Evolutionary conservation across 2,113 vertebrate species (phyloP).

Genomic region (Chrysemys picta): DNA sequence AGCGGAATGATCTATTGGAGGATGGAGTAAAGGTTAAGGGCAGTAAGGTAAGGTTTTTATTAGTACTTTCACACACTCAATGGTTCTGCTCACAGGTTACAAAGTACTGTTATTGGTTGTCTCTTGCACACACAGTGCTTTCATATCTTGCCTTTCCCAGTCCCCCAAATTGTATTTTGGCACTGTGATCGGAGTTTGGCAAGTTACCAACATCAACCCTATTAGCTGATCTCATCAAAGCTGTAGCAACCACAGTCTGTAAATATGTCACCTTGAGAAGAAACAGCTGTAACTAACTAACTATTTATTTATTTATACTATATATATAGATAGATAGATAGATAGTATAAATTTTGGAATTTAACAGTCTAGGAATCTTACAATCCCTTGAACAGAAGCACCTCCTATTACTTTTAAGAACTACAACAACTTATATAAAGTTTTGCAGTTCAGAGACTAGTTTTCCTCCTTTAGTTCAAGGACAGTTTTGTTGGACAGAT

Average conservation of each 20-base stretch:
- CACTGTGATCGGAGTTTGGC: neutral
- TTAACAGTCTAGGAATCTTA: neutral
- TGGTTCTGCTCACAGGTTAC: slow-evolving; percentile 30
- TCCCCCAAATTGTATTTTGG: neutral
- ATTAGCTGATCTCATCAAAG: neutral
- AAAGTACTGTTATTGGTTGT: slow-evolving; percentile 46
- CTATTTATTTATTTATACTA: no score
- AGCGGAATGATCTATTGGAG: slow-evolving; percentile 6
- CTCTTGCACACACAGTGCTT: slow-evolving; percentile 31
- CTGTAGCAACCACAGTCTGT: neutral
- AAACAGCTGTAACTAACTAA: neutral
- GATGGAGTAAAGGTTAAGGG: slow-evolving; percentile 47
- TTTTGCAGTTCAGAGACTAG: neutral
- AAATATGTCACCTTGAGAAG: neutral
- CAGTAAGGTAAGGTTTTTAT: slow-evolving; percentile 28
- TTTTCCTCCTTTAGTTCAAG: neutral
- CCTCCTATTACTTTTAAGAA: neutral
- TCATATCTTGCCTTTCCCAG: slow-evolving; percentile 51
- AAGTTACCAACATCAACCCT: neutral
- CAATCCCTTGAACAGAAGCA: neutral
- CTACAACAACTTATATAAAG: neutral
- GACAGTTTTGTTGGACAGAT: neutral
- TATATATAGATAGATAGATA: no score
- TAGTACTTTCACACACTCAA: slow-evolving; percentile 7
- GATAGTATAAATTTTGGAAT: neutral